Evolutionary conservation across 1,140 invertebrate species (phyloP), one percentile per base, ranked within the genome.

Genomic region (Mactra quadrangularis): DNA sequence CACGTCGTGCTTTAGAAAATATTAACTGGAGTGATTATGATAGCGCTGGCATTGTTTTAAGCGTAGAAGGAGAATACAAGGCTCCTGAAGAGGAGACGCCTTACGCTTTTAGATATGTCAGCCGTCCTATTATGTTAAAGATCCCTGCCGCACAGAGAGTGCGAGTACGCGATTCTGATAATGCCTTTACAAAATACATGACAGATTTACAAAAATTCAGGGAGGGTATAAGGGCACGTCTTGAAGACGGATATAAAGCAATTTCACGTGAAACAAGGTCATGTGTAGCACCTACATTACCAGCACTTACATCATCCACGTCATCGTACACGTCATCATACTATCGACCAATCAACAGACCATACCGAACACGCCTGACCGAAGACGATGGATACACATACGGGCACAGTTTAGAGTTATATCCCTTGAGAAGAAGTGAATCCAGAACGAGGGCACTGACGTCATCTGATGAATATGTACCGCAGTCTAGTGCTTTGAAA

Each of bases 51-150:
- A 47, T 87, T 52, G 83, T 87, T 7, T 64, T 87, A 22, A 87
- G 86, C 71, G 86, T 87, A 29, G 86, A 87, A 64, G 86, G 86
- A 11, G 86, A 87, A 55, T 83, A 85, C 52, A 85, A 72, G 31
- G 78, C 84, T 53, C 83, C 84, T 25, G 38, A 68, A 22, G 75
- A 77, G 33, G 82, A 83, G 27, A 60, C 84, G 17, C n/a, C 71
- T 55, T 59, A 84, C 47, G 86, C 75, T 33, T 87, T 87, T 60
- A 66, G 85, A 41, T 87, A 87, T 57, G 68, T 87, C 25, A 81
- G 82, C 33, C 83, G 86, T 41, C 86, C 86, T 52, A 66, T 87
- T 25, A 64, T 74, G 50, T 55, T 87, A n/a, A 87, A 87, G 66
- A 70, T 83, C 53, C 86, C 86, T 17, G 83, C 83, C 13, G 62